Base-by-base conservation (phyloP, 2,797 vertebrate genomes). In the Vireo griseus region DNA sequence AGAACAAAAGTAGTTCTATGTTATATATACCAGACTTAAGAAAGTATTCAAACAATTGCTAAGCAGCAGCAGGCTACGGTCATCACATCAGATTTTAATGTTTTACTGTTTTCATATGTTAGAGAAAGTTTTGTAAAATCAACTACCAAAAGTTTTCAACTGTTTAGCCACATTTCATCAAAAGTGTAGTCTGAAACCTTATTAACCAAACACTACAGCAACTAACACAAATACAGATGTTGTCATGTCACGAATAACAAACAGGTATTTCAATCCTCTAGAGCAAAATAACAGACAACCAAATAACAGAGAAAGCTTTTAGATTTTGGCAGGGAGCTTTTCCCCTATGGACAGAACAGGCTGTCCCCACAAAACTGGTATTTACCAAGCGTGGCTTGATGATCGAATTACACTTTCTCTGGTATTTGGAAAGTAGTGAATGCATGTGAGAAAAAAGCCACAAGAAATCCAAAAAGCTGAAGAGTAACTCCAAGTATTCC, bases 321-420 rank as follows among this genome's bases (percentile, higher is more conserved):
- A 48, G 54, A 94, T 91, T 96, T 85, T 94, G 94, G 87, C 90
- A 97, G 91, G 26, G 73, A 58, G 68, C 68, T 96, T 96, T 81
- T 65, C 39, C 92, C 84, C 93, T 96, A 94, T 40, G 92, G 96
- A 96, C 91, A 97, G 96, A 97, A 97, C 92, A 97, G 88, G 82
- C 90, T 82, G 95, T 97, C 96, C 91, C 94, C 92, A 96, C 94
- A 97, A 95, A 98, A 97, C 96, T 73, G 95, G 80, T 92, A 97
- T 97, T 98, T 97, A 98, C 95, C 89, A 97, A 98, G 97, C 9
- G 62, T 73, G 87, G 91, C 71, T 97, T 45, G 59, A 90, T 4
- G 91, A 97, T 97, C 97, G 94, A 95, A 95, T 98, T 97, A 97
- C 96, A 97, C 74, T 94, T 96, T 96, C 91, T 77, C 88, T 95